Evolutionary conservation across 2,797 vertebrate species (phyloP).

Genomic region (Gymnodraco acuticeps): DNA sequence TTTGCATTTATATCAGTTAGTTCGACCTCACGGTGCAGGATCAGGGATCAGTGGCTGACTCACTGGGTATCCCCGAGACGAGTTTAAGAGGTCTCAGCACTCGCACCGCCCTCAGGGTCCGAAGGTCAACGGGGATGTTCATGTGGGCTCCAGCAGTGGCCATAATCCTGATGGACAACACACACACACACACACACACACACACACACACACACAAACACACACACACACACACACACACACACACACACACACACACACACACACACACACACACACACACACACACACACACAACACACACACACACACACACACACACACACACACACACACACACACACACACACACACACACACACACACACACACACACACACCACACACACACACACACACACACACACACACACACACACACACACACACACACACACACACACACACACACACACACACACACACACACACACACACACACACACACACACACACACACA

Average conservation of each 20-base stretch:
- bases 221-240: too few species aligned
- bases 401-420: too few species aligned
- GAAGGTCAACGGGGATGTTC: constrained; percentile 97
- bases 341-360: neutral
- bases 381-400: too few species aligned
- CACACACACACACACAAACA: too few species aligned
- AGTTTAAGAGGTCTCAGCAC: constrained; percentile 97
- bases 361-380: constrained; percentile 24
- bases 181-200: constrained; percentile 15
- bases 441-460: too few species aligned
- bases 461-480: too few species aligned
- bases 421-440: too few species aligned
- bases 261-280: neutral
- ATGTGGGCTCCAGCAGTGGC: constrained; percentile 97
- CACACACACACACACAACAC: constrained; percentile 26
- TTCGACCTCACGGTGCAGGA: neutral
- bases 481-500: too few species aligned
- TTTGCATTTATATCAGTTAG: neutral
- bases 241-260: neutral
- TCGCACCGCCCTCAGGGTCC: constrained; percentile 95
- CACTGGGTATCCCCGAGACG: constrained; percentile 98
- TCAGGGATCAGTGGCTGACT: constrained; percentile 75
- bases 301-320: constrained; percentile 13
- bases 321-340: too few species aligned
- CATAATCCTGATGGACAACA: constrained; percentile 88